phyloP scores from a whole-genome alignment of 2,113 vertebrate genomes.

The Peucedramus taeniatus region DNA sequence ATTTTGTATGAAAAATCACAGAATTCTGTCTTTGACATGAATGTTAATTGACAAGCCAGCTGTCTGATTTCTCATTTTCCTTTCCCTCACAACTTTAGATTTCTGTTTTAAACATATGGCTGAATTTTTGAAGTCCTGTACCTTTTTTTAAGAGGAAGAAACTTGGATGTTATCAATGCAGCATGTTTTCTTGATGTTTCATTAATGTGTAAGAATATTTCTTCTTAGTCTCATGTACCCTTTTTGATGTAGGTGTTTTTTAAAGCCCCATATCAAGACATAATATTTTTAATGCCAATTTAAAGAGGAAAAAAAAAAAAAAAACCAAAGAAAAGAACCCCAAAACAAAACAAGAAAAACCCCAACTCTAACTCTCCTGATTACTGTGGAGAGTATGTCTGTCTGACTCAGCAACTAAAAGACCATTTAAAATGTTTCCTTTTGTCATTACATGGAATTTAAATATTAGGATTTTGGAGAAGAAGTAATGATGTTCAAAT shows the following conservation, averaged over 20 bases:
- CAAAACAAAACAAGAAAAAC: background rate
- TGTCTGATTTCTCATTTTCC: background rate
- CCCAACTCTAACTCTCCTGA: background rate
- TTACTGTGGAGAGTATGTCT: background rate
- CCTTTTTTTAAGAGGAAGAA: background rate
- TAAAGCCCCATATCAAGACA: background rate
- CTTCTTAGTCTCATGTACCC: background rate
- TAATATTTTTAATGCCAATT: background rate
- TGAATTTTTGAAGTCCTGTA: background rate
- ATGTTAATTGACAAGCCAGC: background rate
- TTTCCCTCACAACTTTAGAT: background rate
- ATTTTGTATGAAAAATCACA: background rate
- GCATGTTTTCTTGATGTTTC: background rate
- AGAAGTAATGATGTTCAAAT: background rate
- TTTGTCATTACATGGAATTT: background rate
- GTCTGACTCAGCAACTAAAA: background rate
- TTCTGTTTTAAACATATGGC: background rate
- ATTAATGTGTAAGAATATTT: background rate
- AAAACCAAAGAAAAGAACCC: background rate
- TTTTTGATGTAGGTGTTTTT: background rate
- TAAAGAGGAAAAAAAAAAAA: background rate
- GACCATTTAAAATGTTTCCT: background rate
- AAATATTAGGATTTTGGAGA: background rate
- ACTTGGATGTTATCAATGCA: background rate
- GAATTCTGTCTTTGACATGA: background rate